Conservation (phyloP, 92 coral and sea anemone genomes). For the Zoanthus sansibaricus region DNA sequence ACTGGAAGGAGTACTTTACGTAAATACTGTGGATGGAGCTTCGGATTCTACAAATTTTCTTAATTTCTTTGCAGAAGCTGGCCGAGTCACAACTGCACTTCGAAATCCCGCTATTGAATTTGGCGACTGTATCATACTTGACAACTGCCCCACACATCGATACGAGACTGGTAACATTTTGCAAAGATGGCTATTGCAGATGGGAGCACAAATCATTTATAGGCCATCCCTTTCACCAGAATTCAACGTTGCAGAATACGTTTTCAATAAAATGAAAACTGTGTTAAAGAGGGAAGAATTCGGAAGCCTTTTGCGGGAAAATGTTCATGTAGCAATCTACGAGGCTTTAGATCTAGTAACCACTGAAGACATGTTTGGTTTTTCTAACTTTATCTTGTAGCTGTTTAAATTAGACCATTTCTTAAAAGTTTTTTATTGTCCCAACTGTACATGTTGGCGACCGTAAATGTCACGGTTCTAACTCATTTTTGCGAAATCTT, state of each 20-base stretch:
- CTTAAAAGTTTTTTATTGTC: no score
- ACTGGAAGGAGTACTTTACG: no score
- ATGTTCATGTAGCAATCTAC: background rate
- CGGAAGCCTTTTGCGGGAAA: background rate
- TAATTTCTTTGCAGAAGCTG: conserved; percentile 49
- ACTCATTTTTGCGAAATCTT: no score
- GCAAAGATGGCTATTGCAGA: conserved; percentile 50
- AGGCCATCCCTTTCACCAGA: conserved; percentile 70
- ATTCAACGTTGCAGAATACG: conserved; percentile 59
- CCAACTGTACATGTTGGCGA: no score
- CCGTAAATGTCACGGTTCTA: no score
- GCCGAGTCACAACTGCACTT: conserved; percentile 32
- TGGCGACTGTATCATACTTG: conserved; percentile 61
- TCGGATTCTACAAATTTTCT: conserved; percentile 21
- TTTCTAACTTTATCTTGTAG: no score
- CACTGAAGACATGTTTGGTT: background rate
- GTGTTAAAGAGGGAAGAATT: background rate
- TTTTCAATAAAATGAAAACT: conserved; percentile 56
- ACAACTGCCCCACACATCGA: conserved; percentile 61
- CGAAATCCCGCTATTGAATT: conserved; percentile 48
- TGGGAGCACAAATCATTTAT: conserved; percentile 60
- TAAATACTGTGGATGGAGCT: background rate
- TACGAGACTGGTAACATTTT: conserved; percentile 63
- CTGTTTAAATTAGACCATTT: no score
- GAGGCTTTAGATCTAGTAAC: background rate